Base-by-base conservation (phyloP, 2,888 invertebrate species). In the Synanthedon vespiformis region DNA sequence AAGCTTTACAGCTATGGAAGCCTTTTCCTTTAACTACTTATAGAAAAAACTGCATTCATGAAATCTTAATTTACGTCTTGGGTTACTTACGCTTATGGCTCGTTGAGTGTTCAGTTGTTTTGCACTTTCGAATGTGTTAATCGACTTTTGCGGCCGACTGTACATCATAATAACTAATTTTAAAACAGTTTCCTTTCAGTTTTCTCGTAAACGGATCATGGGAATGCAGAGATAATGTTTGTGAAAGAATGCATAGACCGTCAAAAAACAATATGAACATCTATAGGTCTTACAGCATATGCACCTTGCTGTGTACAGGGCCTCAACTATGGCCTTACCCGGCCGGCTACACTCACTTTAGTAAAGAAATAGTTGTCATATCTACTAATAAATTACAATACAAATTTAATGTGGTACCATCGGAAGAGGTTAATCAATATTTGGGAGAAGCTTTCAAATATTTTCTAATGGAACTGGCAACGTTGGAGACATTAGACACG, bases 271-370 rank as follows among this genome's bases (percentile, higher is more conserved):
- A 55, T 58, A 1, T 56, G 55, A 1, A 56, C 54, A 34, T 61
- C 1, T 73, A 65, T 51, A 44, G 54, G 1, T 91, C 92, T 1
- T 78, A 92, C 55, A 89, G 91, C 52, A 90, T 92, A 47, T 94
- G 94, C 70, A 89, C 89, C 51, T 90, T 94, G 70, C 78, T 92
- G 2, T 94, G 94, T 68, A 92, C 91, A 52, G 89, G 89, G 13
- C 89, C 89, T 4, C 91, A 93, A 58, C 76, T 94, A 1, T 94
- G 94, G 94, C 94, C 94, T 0, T 88, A 89, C 63, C 94, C 94
- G 1, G 92, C 92, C n/a, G 91, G 92, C 0, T 89, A 89, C 52
- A 88, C 91, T 0, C 74, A 85, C 40, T 89, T 91, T 27, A 91
- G 91, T 55, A 88, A 89, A 18, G 88, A 89, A 40, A 86, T 91